Percentiles rank a stretch among this genome's conserved stretches.
These are phyloP conservation scores for Helobdella robusta DNA, from an alignment of 2,888 invertebrate genomes.

Conservation along the genomic window DNA sequence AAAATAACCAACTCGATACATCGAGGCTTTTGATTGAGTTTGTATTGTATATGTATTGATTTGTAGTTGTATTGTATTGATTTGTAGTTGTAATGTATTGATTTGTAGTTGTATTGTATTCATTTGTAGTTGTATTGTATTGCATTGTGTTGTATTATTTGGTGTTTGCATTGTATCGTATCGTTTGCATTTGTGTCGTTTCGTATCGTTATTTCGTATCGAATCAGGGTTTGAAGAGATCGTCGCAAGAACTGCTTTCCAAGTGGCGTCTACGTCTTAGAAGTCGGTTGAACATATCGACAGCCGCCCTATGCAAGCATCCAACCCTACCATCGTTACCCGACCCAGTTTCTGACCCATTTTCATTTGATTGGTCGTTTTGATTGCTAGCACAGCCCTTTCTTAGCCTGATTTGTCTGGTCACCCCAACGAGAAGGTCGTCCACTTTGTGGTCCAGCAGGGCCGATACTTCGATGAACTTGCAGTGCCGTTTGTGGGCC, in stretches of 20 bases:
- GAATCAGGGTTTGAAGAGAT: slow-evolving; percentile 27
- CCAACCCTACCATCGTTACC: slow-evolving; percentile 1
- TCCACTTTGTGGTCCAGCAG: slow-evolving; percentile 93
- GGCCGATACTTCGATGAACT: slow-evolving; percentile 87
- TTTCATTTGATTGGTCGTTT: neutral
- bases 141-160: too few species aligned
- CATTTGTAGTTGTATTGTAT: too few species aligned
- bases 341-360: neutral
- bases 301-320: slow-evolving; percentile 28
- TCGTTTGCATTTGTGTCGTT: too few species aligned
- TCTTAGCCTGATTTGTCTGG: slow-evolving; percentile 72
- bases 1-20: too few species aligned
- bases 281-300: slow-evolving; percentile 24
- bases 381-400: slow-evolving; percentile 4
- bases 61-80: too few species aligned
- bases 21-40: too few species aligned
- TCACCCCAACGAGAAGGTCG: slow-evolving; percentile 79
- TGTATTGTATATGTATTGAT: too few species aligned
- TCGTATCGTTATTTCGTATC: too few species aligned
- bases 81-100: too few species aligned
- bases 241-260: slow-evolving; percentile 26
- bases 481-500: slow-evolving; percentile 58
- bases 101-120: too few species aligned
- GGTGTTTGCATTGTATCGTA: too few species aligned
- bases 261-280: slow-evolving; percentile 19